phyloP scores from a whole-genome alignment of 2,113 vertebrate species.

The Protobothrops mucrosquamatus region DNA sequence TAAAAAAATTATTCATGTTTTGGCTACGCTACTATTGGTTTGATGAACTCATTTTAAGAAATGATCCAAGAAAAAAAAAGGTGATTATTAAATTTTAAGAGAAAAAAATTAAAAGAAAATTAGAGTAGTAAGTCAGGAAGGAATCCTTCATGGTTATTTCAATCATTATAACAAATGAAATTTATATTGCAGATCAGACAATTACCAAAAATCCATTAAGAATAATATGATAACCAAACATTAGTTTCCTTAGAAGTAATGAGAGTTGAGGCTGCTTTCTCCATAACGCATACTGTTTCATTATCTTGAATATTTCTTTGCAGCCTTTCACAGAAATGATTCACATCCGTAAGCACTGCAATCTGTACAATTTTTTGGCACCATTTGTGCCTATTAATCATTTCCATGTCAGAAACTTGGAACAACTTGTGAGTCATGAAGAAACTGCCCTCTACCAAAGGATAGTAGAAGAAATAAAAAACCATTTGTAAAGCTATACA shows the following conservation, averaged over 20 bases:
- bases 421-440: neutral
- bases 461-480: neutral
- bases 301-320: neutral
- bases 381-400: neutral
- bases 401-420: neutral
- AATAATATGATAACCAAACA: neutral
- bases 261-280: neutral
- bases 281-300: neutral
- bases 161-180: neutral
- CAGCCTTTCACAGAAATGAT: neutral
- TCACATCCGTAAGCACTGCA: neutral
- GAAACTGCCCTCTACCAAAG: neutral
- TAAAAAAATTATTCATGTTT: neutral
- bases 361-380: neutral
- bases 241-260: constrained; percentile 1
- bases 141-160: neutral
- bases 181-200: neutral
- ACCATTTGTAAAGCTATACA: neutral
- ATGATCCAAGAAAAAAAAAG: neutral
- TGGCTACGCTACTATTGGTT: neutral
- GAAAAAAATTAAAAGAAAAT: neutral
- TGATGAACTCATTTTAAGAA: neutral
- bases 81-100: neutral
- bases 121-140: neutral
- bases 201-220: neutral